A percentile compares a stretch with the other conserved stretches of the same genome.
phyloP scores from a whole-genome alignment of 2,888 invertebrate species.

The Andrena camellia region DNA sequence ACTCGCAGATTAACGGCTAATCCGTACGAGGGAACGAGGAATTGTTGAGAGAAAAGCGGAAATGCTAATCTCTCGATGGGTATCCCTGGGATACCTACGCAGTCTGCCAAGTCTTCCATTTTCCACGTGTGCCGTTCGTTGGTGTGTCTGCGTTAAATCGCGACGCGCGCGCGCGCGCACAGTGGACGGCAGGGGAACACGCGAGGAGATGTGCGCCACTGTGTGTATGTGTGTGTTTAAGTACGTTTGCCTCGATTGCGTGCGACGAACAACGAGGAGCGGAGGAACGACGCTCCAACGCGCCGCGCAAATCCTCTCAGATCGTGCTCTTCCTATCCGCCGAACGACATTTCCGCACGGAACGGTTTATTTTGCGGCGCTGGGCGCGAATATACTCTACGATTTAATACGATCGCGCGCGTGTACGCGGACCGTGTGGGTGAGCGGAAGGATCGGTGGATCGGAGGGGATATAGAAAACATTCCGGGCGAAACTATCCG shows the following conservation, averaged over 20 bases:
- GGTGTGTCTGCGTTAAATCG: slow-evolving; percentile 58
- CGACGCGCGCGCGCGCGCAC: slow-evolving; percentile 1
- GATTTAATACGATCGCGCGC: slow-evolving; percentile 51
- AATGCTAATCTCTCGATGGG: slow-evolving; percentile 85
- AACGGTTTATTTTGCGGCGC: slow-evolving; percentile 67
- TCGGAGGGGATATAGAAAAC: not conserved
- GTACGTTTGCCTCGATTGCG: slow-evolving; percentile 76
- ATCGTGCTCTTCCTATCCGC: slow-evolving; percentile 72
- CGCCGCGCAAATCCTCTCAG: slow-evolving; percentile 78
- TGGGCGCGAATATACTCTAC: slow-evolving; percentile 35
- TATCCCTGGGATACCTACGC: slow-evolving; percentile 79
- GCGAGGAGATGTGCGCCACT: slow-evolving; percentile 10
- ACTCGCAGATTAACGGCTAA: slow-evolving; percentile 83
- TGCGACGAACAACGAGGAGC: slow-evolving; percentile 68
- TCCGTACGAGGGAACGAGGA: slow-evolving; percentile 82
- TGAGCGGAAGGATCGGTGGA: too few relatives aligned
- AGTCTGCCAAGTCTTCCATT: slow-evolving; percentile 72
- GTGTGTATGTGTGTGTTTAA: slow-evolving; percentile 57
- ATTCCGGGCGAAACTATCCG: not conserved
- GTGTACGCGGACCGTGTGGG: not conserved
- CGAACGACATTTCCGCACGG: slow-evolving; percentile 61
- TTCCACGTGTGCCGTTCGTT: slow-evolving; percentile 65
- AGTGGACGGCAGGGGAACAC: not conserved
- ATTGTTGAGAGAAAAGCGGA: slow-evolving; percentile 84
- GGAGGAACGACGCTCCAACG: slow-evolving; percentile 77